Evolutionary conservation across 1,140 invertebrate species (phyloP).

Genomic region (Berghia stephanieae): DNA sequence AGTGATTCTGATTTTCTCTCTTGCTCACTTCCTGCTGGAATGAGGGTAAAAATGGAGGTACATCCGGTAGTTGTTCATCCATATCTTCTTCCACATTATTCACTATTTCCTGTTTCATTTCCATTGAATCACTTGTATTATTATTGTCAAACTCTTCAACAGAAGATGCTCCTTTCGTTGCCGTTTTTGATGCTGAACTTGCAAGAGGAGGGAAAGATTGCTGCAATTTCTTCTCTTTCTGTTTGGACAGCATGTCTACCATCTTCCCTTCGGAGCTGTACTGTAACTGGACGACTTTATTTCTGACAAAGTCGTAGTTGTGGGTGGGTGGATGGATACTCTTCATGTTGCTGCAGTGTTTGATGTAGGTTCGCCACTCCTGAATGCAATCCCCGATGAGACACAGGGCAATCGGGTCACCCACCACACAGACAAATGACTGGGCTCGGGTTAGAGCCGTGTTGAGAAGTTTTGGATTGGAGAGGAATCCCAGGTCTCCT

Average conservation of each 20-base stretch:
- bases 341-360: slow-evolving; percentile 60
- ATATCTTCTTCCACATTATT: neutral
- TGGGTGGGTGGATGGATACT: slow-evolving; percentile 49
- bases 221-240: slow-evolving; percentile 13
- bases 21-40: neutral
- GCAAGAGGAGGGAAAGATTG: neutral
- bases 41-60: neutral
- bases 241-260: slow-evolving; percentile 19
- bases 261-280: neutral
- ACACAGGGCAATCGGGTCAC: slow-evolving; percentile 79
- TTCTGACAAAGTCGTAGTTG: slow-evolving; percentile 50
- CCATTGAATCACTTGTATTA: neutral
- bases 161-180: neutral
- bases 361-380: slow-evolving; percentile 50
- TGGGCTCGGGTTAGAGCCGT: slow-evolving; percentile 87
- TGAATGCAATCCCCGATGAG: slow-evolving; percentile 56
- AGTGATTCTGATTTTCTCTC: no score
- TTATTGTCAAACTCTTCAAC: neutral
- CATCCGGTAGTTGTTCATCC: neutral
- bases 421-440: slow-evolving; percentile 84
- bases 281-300: slow-evolving; percentile 40
- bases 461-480: slow-evolving; percentile 83
- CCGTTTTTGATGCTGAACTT: neutral
- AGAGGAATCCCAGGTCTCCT: slow-evolving; percentile 82
- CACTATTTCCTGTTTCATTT: neutral